Evolutionary conservation across 2,113 vertebrate species (phyloP).

Genomic region (Gymnobelideus leadbeateri): DNA sequence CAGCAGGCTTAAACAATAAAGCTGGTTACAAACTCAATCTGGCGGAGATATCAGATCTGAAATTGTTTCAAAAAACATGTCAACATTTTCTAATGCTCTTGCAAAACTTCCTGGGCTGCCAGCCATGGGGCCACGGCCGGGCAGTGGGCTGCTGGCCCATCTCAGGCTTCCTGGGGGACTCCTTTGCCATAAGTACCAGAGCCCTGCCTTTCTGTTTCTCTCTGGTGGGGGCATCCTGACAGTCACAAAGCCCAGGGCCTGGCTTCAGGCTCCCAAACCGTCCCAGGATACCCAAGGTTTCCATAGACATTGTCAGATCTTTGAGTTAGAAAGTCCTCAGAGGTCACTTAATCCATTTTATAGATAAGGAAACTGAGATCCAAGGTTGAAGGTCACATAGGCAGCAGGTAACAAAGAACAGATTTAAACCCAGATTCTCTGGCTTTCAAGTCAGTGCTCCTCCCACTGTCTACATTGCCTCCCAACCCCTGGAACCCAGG

Average conservation of each 20-base stretch:
- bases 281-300: constrained; percentile 5
- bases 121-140: constrained; percentile 60
- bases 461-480: not conserved
- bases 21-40: constrained; percentile 91
- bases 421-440: not conserved
- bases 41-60: constrained; percentile 89
- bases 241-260: not conserved
- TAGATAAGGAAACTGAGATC: not conserved
- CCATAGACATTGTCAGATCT: not conserved
- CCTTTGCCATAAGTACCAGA: not conserved
- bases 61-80: constrained; percentile 89
- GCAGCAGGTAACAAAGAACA: not conserved
- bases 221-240: not conserved
- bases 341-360: not conserved
- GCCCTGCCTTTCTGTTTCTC: not conserved
- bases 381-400: not conserved
- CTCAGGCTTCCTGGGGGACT: not conserved
- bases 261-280: not conserved
- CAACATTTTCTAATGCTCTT: constrained; percentile 87
- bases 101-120: constrained; percentile 81
- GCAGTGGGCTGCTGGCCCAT: not conserved
- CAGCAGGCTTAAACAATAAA: constrained; percentile 92
- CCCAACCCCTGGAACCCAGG: not conserved
- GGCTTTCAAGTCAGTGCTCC: no score
- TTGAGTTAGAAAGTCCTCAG: not conserved